phyloP scores from a whole-genome alignment of 2,797 vertebrate species.

The Acanthiza pusilla region DNA sequence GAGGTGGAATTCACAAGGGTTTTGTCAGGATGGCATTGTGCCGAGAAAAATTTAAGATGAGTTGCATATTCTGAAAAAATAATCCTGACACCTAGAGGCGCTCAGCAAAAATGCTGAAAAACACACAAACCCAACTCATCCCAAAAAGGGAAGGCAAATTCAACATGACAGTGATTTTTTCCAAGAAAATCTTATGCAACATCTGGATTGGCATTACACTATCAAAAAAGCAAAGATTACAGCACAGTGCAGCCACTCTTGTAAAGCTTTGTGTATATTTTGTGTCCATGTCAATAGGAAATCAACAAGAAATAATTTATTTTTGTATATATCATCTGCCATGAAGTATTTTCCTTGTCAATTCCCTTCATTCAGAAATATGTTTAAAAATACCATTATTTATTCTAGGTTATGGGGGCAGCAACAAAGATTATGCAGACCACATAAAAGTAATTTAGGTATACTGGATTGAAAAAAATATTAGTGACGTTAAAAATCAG shows the following conservation, averaged over 20 bases:
- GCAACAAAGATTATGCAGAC: background rate
- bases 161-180: background rate
- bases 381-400: rapidly evolving
- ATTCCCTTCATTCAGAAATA: background rate
- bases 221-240: background rate
- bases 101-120: background rate
- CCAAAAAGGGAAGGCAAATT: background rate
- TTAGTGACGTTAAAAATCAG: background rate
- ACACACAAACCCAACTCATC: background rate
- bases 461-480: background rate
- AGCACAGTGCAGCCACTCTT: background rate
- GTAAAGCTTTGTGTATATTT: background rate
- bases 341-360: background rate
- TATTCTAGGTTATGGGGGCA: background rate
- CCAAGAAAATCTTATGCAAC: background rate
- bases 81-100: conserved; percentile 36
- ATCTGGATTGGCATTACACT: background rate
- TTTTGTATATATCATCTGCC: background rate
- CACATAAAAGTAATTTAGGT: background rate
- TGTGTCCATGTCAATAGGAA: background rate
- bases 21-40: background rate
- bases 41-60: background rate
- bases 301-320: background rate
- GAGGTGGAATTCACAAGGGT: background rate
- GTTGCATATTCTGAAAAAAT: background rate